Evolutionary conservation across 2,113 vertebrate genomes (phyloP).

Genomic region (Rhea americana): DNA sequence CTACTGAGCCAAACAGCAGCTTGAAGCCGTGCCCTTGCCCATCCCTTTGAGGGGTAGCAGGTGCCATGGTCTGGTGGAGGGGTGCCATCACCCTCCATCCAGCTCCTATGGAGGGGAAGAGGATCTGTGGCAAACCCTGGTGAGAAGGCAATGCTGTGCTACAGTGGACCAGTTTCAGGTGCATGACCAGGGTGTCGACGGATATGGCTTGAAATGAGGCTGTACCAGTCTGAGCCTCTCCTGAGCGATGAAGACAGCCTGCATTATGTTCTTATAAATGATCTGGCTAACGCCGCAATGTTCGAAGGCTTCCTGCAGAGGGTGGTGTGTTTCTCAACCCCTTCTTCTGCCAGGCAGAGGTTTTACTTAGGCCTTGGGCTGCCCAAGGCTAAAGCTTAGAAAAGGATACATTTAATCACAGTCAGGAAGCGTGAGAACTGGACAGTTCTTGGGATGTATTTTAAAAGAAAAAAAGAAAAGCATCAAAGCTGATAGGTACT

Average conservation of each 20-base stretch:
- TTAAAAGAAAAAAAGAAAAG: not conserved
- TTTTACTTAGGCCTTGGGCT: not conserved
- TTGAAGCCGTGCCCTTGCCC: not conserved
- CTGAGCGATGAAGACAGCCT: not conserved
- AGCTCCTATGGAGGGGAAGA: not conserved
- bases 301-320: not conserved
- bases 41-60: too few relatives aligned
- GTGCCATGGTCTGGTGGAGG: too few relatives aligned
- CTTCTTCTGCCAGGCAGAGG: not conserved
- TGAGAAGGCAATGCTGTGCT: not conserved
- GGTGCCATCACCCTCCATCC: fast-evolving
- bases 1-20: not conserved
- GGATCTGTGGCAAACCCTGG: fast-evolving
- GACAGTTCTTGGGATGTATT: not conserved
- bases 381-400: not conserved
- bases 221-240: not conserved
- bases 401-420: not conserved
- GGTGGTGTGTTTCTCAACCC: too few relatives aligned
- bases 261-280: not conserved
- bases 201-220: not conserved
- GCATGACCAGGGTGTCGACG: not conserved
- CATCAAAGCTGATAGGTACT: not conserved
- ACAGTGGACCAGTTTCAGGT: not conserved
- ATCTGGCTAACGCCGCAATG: too few relatives aligned
- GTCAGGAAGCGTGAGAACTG: not conserved